Base-by-base conservation (phyloP, 2,797 vertebrate genomes). In the Fistularia tabacaria region DNA sequence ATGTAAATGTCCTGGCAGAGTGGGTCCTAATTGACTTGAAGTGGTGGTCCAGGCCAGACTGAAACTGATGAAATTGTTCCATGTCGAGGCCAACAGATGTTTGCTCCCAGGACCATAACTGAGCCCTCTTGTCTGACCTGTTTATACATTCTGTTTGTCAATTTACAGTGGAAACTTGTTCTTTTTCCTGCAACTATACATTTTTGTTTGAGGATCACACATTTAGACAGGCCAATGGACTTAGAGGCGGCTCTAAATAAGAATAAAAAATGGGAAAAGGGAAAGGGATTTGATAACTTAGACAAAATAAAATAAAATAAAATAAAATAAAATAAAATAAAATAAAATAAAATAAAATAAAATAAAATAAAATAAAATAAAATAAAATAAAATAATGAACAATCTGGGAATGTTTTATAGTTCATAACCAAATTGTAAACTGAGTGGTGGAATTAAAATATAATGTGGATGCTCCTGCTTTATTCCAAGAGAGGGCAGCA, bases 1-100 rank as follows among this genome's bases (percentile, higher is more conserved):
- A 84, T 78, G 77, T 83, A 87, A 86, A 83, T 73, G 80, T 76
- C 66, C 78, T 53, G n/a, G 57, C 76, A 49, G 69, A 81, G 71
- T 9, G 46, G 49, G 53, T 79, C 48, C 14, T 85, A 83, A 85
- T 77, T 79, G 79, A 77, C 79, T 69, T 73, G 64, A 53, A 82
- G 62, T 49, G 59, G 71, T 65, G 77, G 56, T 74, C 57, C 50
- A 44, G 7, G 54, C 62, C 65, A 38, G 60, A 63, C 56, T 56
- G 58, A 69, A 78, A 72, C 81, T 74, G 54, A 83, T 74, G 62
- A 74, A 71, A 77, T 59, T 75, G 69, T 79, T 85, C 69, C 70
- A 70, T 59, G 54, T 70, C 75, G 63, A 78, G 76, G 79, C 58
- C 59, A 49, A 58, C 72, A 78, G 71, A 73, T 80, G 78, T 80